Conservation (phyloP, 2,113 vertebrate genomes). For the Myrmecophaga tridactyla region DNA sequence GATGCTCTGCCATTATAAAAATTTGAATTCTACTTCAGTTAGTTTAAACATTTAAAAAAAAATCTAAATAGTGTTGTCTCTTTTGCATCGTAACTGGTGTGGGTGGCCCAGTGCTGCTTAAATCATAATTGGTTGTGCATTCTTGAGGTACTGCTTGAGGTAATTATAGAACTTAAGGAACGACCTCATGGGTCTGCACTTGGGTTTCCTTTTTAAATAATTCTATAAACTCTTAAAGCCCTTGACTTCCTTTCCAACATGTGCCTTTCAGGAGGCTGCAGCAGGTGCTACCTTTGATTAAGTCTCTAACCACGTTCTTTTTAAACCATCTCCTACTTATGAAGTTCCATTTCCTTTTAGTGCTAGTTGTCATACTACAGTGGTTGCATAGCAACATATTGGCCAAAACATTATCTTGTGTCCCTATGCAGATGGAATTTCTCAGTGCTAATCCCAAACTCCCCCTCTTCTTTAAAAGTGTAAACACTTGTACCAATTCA, state of each 20-base stretch:
- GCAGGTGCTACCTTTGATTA: not conserved
- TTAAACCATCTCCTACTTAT: slow-evolving; percentile 33
- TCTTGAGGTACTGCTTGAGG: slow-evolving; percentile 55
- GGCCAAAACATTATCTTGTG: not conserved
- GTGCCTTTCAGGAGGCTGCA: slow-evolving; percentile 31
- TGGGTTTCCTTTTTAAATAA: not conserved
- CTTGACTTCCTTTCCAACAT: not conserved
- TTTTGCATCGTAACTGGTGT: slow-evolving; percentile 66
- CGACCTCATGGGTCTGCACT: not conserved
- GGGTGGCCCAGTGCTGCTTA: slow-evolving; percentile 71
- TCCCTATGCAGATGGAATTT: not conserved
- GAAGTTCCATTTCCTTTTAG: slow-evolving; percentile 41
- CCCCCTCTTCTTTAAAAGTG: not conserved
- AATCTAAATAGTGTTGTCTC: slow-evolving; percentile 73
- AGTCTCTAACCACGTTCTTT: not conserved
- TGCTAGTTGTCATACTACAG: not conserved
- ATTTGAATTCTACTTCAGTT: not conserved
- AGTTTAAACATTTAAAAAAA: slow-evolving; percentile 61
- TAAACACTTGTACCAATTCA: not conserved
- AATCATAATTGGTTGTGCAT: slow-evolving; percentile 72
- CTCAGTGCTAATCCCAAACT: not conserved
- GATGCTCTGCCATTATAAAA: not conserved
- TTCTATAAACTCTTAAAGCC: not conserved
- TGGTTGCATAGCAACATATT: slow-evolving; percentile 53
- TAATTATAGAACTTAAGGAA: slow-evolving; percentile 64